Conservation (phyloP, 2,113 vertebrate species). For the Micromys minutus region DNA sequence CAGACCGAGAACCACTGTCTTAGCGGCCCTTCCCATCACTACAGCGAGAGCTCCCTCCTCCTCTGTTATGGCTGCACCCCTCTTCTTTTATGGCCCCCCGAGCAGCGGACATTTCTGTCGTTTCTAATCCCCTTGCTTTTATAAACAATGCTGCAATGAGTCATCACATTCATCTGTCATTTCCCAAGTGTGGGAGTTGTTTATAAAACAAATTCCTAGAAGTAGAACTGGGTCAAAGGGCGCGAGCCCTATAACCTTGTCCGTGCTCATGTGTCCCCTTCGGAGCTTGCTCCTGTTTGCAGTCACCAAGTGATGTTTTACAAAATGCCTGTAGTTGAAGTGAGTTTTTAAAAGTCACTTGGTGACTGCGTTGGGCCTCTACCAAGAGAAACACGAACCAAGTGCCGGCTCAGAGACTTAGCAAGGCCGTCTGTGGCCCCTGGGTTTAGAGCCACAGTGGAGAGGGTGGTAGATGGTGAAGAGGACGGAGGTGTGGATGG, state of each 20-base stretch:
- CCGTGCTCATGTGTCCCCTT: conserved; percentile 3
- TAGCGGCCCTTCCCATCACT: not conserved
- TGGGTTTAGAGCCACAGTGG: not conserved
- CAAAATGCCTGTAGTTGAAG: not conserved
- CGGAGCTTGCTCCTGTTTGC: not conserved
- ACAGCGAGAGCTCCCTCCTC: not conserved
- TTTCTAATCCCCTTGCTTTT: conserved; percentile 44
- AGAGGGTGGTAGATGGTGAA: not conserved
- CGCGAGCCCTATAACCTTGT: not conserved
- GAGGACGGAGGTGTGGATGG: not conserved
- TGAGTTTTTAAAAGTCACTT: conserved; percentile 17
- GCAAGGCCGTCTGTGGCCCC: not conserved
- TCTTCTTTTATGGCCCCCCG: conserved; percentile 9
- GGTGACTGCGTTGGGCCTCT: not conserved
- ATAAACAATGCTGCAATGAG: conserved; percentile 36
- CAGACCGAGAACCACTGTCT: not conserved
- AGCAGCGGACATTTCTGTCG: conserved; percentile 20
- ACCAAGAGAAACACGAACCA: conserved; percentile 29
- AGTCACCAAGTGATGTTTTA: conserved; percentile 7
- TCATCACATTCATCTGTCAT: conserved; percentile 48
- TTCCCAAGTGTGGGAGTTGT: conserved; percentile 65
- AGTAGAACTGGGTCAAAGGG: conserved; percentile 47
- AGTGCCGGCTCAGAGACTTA: not conserved
- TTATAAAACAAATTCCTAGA: conserved; percentile 67
- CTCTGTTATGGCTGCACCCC: not conserved